Evolutionary conservation across 2,888 invertebrate genomes (phyloP), one percentile per base, ranked within the genome.

Genomic region (Temnothorax rugatulus): DNA sequence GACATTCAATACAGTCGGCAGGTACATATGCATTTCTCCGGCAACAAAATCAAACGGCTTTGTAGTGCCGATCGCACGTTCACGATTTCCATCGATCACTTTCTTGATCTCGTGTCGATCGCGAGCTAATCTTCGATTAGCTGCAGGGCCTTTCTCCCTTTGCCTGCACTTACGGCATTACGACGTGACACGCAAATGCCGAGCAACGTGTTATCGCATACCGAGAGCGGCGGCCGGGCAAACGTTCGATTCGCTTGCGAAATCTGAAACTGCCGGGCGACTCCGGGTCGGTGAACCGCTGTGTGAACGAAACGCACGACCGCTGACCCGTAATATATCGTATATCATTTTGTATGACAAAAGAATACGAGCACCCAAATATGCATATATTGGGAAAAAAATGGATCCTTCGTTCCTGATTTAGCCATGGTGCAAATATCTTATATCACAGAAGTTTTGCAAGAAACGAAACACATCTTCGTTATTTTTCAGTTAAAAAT

Each of bases 101-200:
- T 77, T 63, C 71, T 47, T 66, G 83, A 88, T 84, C 88, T 73
- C 29, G 69, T 79, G 75, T 90, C 86, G 90, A 85, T 88, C 85
- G 90, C 77, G 47, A 69, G 81, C 89, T 89, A 87, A 89, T 89
- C 89, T 86, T 82, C 84, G 89, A 87, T 82, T 89, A 85, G 86
- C 86, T 61, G 54, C 79, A 84, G 86, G 84, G 71, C 75, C 86
- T 82, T 87, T 38, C 47, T 81, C 87, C 83, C 66, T 73, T 84
- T 75, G 76, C 85, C 79, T 64, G 81, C 84, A 84, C 76, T 85
- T 81, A 82, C 75, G 66, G 87, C 61, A 77, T 79, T 83, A 57
- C 82, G 83, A 84, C 86, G 90, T 89, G 90, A 90, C 89, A 90
- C 84, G 89, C 90, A 90, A 90, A 90, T 90, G 90, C 87, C 88